phyloP scores from a whole-genome alignment of 2,797 vertebrate genomes.

The Pogonophryne albipinna region DNA sequence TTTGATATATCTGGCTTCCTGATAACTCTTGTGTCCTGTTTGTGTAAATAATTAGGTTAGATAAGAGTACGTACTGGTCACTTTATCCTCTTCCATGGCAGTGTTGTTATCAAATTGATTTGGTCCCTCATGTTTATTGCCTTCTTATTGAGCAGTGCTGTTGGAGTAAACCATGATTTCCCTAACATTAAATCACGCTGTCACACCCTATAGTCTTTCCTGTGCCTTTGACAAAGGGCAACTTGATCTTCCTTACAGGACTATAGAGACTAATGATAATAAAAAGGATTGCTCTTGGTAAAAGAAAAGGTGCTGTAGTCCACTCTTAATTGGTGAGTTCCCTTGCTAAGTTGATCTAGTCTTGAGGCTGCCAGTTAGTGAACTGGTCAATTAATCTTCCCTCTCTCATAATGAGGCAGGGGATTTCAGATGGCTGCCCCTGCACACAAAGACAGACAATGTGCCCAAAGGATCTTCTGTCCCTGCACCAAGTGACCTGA shows the following conservation, averaged over 20 bases:
- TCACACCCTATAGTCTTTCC: constrained; percentile 58
- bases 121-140: constrained; percentile 52
- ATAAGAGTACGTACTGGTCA: background rate
- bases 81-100: constrained; percentile 15
- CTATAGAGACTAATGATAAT: constrained; percentile 78
- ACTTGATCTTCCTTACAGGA: constrained; percentile 75
- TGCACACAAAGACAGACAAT: constrained; percentile 90
- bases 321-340: constrained; percentile 91
- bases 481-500: constrained; percentile 84
- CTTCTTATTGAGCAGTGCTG: constrained; percentile 32
- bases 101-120: constrained; percentile 56
- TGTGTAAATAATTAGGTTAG: constrained; percentile 46
- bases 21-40: constrained; percentile 50
- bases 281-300: constrained; percentile 80
- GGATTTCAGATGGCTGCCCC: constrained; percentile 93
- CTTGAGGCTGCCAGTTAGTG: constrained; percentile 94
- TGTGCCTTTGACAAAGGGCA: constrained; percentile 74
- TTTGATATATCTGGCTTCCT: constrained; percentile 61
- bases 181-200: constrained; percentile 62
- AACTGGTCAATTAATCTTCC: constrained; percentile 98
- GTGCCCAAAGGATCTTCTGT: constrained; percentile 89
- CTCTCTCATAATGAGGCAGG: constrained; percentile 96
- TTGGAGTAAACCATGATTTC: constrained; percentile 48
- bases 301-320: constrained; percentile 84
- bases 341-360: constrained; percentile 95